Evolutionary conservation across 2,888 invertebrate genomes (phyloP).

Genomic region (Drosophila recens): DNA sequence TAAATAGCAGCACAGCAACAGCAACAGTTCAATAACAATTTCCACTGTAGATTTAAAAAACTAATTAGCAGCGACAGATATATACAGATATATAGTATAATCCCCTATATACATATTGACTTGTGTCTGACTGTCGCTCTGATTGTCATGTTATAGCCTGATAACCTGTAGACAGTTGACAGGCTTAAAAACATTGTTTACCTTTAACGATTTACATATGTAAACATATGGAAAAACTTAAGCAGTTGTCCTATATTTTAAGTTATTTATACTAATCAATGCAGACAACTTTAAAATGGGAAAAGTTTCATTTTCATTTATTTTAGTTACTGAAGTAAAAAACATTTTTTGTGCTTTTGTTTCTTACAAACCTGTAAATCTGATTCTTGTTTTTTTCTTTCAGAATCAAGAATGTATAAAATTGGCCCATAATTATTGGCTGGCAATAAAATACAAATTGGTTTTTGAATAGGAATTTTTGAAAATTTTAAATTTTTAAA

Average conservation of each 20-base stretch:
- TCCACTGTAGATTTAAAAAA: slow-evolving; percentile 27
- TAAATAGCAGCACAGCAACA: slow-evolving; percentile 22
- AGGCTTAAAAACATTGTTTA: background rate
- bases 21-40: slow-evolving; percentile 15
- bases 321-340: too few relatives aligned
- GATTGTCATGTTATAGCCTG: background rate
- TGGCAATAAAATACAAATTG: too few relatives aligned
- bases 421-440: too few relatives aligned
- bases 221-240: background rate
- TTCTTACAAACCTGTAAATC: too few relatives aligned
- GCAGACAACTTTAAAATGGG: background rate
- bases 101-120: slow-evolving; percentile 13
- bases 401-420: too few relatives aligned
- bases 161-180: background rate
- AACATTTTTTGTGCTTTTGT: background rate
- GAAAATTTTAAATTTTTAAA: too few relatives aligned
- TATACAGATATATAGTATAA: slow-evolving; percentile 1
- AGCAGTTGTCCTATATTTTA: background rate
- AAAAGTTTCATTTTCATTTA: background rate
- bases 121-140: background rate
- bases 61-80: slow-evolving; percentile 35
- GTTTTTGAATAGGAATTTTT: too few relatives aligned
- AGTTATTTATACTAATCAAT: background rate
- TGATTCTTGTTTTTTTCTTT: too few relatives aligned
- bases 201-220: background rate